Percentiles rank a stretch among this genome's conserved stretches.
Conservation (phyloP, 1,140 invertebrate species). For the Cydia strobilella region DNA sequence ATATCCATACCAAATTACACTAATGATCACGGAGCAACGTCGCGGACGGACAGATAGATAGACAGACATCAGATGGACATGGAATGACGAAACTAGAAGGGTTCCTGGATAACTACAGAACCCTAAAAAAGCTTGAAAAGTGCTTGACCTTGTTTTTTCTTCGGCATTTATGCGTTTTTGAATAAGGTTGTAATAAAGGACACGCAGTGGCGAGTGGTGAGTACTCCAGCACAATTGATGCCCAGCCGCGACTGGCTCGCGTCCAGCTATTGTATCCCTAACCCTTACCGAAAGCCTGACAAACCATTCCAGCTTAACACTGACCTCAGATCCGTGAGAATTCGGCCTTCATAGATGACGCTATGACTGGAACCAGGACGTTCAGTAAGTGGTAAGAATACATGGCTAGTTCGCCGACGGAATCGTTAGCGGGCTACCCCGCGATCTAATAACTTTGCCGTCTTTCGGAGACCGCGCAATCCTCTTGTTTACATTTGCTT, state of each 20-base stretch:
- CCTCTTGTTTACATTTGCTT: slow-evolving; percentile 60
- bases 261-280: not conserved
- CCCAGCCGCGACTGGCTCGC: slow-evolving; percentile 7
- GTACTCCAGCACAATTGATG: slow-evolving; percentile 23
- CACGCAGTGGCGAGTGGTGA: slow-evolving; percentile 22
- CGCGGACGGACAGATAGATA: no score
- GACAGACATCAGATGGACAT: no score
- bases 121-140: not conserved
- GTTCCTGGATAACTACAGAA: no score
- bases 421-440: slow-evolving; percentile 63
- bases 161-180: not conserved
- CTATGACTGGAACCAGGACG: not conserved
- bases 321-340: not conserved
- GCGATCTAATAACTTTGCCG: slow-evolving; percentile 66
- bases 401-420: slow-evolving; percentile 43
- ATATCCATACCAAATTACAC: no score
- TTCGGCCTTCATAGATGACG: not conserved
- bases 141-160: slow-evolving; percentile 14
- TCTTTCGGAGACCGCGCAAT: slow-evolving; percentile 57
- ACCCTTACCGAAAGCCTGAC: not conserved
- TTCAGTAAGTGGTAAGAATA: not conserved
- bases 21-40: no score
- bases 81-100: no score
- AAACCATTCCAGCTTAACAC: not conserved
- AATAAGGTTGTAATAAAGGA: slow-evolving; percentile 27